phyloP scores from a whole-genome alignment of 2,113 vertebrate species.

The Trematomus loennbergii region DNA sequence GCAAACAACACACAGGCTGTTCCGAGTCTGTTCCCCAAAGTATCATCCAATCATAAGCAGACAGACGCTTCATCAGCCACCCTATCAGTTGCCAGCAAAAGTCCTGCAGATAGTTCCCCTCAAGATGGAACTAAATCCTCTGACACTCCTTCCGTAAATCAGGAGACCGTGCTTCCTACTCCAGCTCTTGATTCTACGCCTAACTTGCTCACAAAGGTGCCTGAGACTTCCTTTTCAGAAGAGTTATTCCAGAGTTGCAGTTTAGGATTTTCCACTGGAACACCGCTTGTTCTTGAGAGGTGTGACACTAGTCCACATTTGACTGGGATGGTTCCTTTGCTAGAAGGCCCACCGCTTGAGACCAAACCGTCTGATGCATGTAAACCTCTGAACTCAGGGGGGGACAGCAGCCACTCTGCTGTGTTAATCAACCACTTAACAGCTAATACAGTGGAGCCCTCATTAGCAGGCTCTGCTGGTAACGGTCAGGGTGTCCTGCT shows the following conservation, averaged over 20 bases:
- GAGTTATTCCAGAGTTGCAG: conserved; percentile 51
- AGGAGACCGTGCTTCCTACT: conserved; percentile 50
- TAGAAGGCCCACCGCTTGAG: conserved; percentile 10
- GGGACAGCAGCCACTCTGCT: conserved; percentile 63
- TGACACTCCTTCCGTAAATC: conserved; percentile 31
- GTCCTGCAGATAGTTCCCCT: background rate
- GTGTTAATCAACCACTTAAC: conserved; percentile 68
- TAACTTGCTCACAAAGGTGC: conserved; percentile 63
- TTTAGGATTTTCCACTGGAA: conserved; percentile 60
- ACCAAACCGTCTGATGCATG: conserved; percentile 47
- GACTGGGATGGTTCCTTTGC: conserved; percentile 70
- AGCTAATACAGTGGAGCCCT: conserved; percentile 24
- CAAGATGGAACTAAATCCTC: conserved; percentile 30
- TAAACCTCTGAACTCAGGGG: conserved; percentile 69
- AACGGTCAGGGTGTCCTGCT: conserved; percentile 47
- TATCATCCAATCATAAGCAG: conserved; percentile 45
- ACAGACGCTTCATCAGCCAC: conserved; percentile 41
- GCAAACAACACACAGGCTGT: conserved; percentile 53
- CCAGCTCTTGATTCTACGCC: conserved; percentile 38
- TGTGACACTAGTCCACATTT: conserved; percentile 63
- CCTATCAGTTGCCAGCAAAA: conserved; percentile 31
- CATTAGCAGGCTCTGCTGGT: conserved; percentile 47
- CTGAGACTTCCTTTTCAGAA: conserved; percentile 7
- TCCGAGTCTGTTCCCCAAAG: conserved; percentile 35
- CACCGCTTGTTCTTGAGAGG: conserved; percentile 73